These are phyloP conservation scores for Anas platyrhynchos DNA, from an alignment of 2,113 vertebrate genomes.

Conservation along the genomic window DNA sequence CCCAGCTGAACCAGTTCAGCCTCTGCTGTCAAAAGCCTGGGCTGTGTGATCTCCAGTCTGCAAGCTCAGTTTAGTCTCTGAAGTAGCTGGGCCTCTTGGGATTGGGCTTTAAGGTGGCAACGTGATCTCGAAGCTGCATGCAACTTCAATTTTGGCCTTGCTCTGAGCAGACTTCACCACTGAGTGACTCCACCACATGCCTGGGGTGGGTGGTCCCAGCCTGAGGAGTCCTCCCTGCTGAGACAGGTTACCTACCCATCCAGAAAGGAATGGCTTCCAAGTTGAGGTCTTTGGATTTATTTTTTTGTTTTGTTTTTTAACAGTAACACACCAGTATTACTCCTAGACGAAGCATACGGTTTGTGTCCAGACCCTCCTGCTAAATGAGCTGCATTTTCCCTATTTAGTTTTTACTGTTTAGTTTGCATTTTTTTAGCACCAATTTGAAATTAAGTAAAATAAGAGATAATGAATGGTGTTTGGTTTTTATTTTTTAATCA, in stretches of 20 bases:
- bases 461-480: neutral
- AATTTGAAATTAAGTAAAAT: neutral
- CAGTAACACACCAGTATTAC: neutral
- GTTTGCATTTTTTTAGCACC: neutral
- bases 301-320: neutral
- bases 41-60: neutral
- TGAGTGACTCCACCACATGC: neutral
- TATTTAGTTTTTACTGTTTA: neutral
- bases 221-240: neutral
- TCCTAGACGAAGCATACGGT: neutral
- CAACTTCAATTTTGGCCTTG: neutral
- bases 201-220: neutral
- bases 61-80: neutral
- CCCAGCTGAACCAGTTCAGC: neutral
- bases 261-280: neutral
- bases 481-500: neutral
- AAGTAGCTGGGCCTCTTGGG: neutral
- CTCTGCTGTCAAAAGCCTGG: neutral
- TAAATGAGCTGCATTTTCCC: neutral
- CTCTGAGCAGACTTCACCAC: neutral
- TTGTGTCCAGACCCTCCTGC: neutral
- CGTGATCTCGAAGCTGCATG: neutral
- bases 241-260: neutral
- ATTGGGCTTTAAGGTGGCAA: neutral
- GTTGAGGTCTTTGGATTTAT: neutral